These are phyloP conservation scores for Caenorhabditis macrosperma DNA, from an alignment of 2,888 invertebrate genomes.

Conservation along the genomic window DNA sequence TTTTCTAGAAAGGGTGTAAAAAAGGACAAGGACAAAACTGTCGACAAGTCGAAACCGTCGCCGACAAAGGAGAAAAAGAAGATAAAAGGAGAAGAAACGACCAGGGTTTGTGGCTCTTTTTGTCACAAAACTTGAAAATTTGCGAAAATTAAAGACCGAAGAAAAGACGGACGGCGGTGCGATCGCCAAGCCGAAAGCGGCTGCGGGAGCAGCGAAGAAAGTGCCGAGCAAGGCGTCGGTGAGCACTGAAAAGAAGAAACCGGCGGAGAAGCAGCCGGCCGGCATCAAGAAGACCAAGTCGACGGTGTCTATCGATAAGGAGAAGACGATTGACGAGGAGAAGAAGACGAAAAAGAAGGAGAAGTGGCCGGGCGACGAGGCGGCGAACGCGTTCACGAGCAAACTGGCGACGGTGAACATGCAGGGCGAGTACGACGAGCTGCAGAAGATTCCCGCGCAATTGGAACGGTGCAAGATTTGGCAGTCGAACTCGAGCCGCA, in stretches of 20 bases:
- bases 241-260: slow-evolving; percentile 4
- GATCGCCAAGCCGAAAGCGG: slow-evolving; percentile 4
- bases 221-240: slow-evolving; percentile 10
- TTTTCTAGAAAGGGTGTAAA: no score
- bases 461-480: slow-evolving; percentile 47
- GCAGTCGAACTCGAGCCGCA: slow-evolving; percentile 30
- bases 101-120: no score
- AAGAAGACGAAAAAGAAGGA: slow-evolving; percentile 34
- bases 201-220: slow-evolving; percentile 6
- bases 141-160: slow-evolving; percentile 14
- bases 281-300: slow-evolving; percentile 14
- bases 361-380: slow-evolving; percentile 58
- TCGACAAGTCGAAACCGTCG: no score
- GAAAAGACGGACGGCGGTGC: slow-evolving; percentile 35
- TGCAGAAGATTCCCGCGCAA: slow-evolving; percentile 33
- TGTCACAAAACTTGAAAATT: no score
- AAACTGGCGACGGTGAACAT: slow-evolving; percentile 18
- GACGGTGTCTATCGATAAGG: slow-evolving; percentile 24
- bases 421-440: slow-evolving; percentile 48
- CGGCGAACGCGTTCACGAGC: slow-evolving; percentile 28
- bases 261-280: not conserved
- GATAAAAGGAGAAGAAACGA: no score
- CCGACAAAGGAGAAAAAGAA: no score
- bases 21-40: no score
- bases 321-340: slow-evolving; percentile 12